These are phyloP conservation scores for Staurois parvus DNA, from an alignment of 2,797 vertebrate species.

Conservation along the genomic window DNA sequence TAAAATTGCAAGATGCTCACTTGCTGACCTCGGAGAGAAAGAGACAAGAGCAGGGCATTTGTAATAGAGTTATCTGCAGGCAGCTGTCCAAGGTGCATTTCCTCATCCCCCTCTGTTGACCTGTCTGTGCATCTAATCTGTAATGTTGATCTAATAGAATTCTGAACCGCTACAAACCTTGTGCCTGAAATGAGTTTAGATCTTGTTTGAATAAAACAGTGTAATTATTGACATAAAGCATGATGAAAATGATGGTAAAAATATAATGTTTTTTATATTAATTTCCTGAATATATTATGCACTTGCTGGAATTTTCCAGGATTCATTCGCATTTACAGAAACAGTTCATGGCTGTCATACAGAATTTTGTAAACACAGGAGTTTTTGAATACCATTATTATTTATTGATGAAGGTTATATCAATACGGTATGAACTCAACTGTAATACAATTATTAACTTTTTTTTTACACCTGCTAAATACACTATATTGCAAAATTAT, in stretches of 20 bases:
- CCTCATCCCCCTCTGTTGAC: conserved; percentile 34
- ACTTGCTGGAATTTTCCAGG: not conserved
- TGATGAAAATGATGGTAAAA: not conserved
- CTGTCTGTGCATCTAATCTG: conserved; percentile 55
- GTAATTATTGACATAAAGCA: conserved; percentile 20
- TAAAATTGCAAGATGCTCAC: conserved; percentile 54
- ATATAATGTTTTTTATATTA: not conserved
- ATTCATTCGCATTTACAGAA: not conserved
- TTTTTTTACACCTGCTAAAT: not conserved
- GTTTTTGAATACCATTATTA: not conserved
- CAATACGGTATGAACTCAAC: not conserved
- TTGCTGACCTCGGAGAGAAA: conserved; percentile 37
- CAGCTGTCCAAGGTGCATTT: conserved; percentile 47
- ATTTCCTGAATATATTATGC: conserved; percentile 8
- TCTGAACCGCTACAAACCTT: conserved; percentile 28
- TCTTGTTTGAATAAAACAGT: conserved; percentile 34
- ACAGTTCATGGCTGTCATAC: not conserved
- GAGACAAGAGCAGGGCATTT: conserved; percentile 53
- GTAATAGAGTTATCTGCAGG: conserved; percentile 61
- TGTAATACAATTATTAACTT: not conserved
- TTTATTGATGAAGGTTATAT: not conserved
- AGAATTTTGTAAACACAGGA: not conserved
- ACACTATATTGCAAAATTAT: too few species aligned
- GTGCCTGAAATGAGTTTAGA: not conserved
- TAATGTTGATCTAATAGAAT: conserved; percentile 61